Evolutionary conservation across 2,888 invertebrate species (phyloP).

Genomic region (Sympetrum striolatum): DNA sequence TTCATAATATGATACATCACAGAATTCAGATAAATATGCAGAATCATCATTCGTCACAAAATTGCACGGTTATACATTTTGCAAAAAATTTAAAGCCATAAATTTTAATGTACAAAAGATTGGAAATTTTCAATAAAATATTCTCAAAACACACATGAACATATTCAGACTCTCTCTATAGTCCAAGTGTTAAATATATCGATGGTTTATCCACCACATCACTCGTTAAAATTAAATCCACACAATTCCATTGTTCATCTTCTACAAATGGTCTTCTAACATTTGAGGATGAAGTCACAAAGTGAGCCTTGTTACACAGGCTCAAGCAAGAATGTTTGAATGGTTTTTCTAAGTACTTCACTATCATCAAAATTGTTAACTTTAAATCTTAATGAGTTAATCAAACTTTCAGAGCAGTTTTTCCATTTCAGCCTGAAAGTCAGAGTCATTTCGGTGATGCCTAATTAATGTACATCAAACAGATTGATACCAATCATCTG

Average conservation of each 20-base stretch:
- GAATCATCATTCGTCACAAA: not conserved
- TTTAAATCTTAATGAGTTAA: not conserved
- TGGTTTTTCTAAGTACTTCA: constrained; percentile 12
- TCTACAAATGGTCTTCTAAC: constrained; percentile 15
- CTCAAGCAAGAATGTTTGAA: constrained; percentile 5
- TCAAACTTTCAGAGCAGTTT: not conserved
- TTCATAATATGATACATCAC: not conserved
- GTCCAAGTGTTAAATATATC: not conserved
- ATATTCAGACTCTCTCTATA: constrained; percentile 3
- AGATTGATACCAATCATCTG: not conserved
- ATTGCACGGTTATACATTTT: not conserved
- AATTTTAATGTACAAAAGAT: not conserved
- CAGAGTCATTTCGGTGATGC: not conserved
- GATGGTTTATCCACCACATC: not conserved
- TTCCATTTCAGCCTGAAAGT: not conserved
- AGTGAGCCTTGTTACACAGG: not conserved
- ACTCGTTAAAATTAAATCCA: constrained; percentile 4
- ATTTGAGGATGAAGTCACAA: not conserved
- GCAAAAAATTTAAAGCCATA: constrained; percentile 22
- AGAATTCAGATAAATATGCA: not conserved
- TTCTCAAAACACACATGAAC: not conserved
- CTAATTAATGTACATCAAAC: not conserved
- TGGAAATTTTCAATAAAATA: not conserved
- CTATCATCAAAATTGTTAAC: not conserved
- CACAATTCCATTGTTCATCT: constrained; percentile 3